These are phyloP conservation scores for Platysternon megacephalum DNA, from an alignment of 2,113 vertebrate species.

Conservation along the genomic window DNA sequence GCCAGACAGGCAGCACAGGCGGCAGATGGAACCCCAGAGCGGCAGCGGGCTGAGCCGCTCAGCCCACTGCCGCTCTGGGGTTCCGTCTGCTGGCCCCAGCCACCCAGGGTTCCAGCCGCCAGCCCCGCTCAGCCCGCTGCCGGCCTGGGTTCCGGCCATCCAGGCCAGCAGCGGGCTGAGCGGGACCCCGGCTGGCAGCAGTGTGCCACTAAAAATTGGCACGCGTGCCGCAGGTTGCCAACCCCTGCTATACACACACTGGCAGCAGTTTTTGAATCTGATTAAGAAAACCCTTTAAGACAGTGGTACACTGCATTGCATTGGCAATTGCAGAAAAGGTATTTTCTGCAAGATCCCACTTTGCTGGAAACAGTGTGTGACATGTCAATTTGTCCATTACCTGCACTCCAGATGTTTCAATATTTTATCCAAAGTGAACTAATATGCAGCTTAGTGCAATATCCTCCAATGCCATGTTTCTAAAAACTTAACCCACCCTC, in stretches of 20 bases:
- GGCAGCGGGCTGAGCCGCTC: no score
- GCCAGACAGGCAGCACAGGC: no score
- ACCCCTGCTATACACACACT: background rate
- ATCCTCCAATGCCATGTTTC: background rate
- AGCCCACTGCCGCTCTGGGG: no score
- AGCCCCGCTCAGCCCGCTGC: no score
- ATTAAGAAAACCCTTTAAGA: slow-evolving; percentile 29
- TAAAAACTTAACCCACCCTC: background rate
- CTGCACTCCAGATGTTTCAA: background rate
- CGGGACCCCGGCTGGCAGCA: no score
- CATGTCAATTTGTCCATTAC: slow-evolving; percentile 22
- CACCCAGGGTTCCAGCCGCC: no score
- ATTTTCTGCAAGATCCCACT: slow-evolving; percentile 45
- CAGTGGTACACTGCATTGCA: slow-evolving; percentile 57
- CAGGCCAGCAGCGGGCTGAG: no score
- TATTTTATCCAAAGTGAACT: background rate
- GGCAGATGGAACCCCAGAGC: no score
- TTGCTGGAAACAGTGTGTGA: background rate
- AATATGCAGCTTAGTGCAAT: background rate
- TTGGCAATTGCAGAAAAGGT: slow-evolving; percentile 1
- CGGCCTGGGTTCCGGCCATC: no score
- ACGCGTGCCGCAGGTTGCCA: no score
- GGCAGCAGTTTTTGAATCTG: slow-evolving; percentile 26
- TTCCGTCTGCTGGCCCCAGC: no score
- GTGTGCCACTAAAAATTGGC: no score